Base-by-base conservation (phyloP, 1,140 invertebrate genomes). In the Psilanteris sp. region DNA sequence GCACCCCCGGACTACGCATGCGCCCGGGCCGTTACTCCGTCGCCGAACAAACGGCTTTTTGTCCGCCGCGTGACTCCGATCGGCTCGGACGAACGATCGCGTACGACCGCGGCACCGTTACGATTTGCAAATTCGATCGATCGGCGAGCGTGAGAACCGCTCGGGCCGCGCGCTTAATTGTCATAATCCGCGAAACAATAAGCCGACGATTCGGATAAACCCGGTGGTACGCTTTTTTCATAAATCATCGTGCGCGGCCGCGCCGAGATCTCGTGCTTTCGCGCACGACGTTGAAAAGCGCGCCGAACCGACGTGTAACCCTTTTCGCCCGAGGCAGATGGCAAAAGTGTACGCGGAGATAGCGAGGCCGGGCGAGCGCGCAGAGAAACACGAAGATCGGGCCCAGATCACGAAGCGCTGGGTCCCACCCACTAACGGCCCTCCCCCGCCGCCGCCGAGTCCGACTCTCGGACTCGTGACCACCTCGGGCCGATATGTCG, bases 401-500 rank as follows among this genome's bases (percentile, higher is more conserved):
- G 79, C 70, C 59, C 64, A 74, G 67, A 81, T 80, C 83, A 85
- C 82, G 83, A 86, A 84, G 78, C 31, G 74, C 71, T 62, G 77
- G 81, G 83, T 87, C 81, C 85, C 86, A 87, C 86, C 86, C 85
- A 88, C 86, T 78, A 82, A 72, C 55, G 75, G 59, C 80, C 78
- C 80, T 80, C 77, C 72, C 52, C 72, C 64, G 78, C 75, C 59
- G 34, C 16, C n/a, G n/a, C n/a, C n/a, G n/a, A n/a, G n/a, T n/a
- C n/a, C n/a, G n/a, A n/a, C n/a, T n/a, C 34, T 11, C 34, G 34
- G 66, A 84, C 85, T 87, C 86, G 86, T 87, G 86, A 87, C 86
- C 85, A 87, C 86, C 86, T 83, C 86, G 79, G 86, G 85, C 86
- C 84, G 86, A 87, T 87, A 86, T 81, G 85, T 87, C 85, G 83